Percentiles rank a stretch among this genome's conserved stretches.
Evolutionary conservation across 2,888 invertebrate genomes (phyloP).

Genomic region (Lepidocyrtinus sp.): DNA sequence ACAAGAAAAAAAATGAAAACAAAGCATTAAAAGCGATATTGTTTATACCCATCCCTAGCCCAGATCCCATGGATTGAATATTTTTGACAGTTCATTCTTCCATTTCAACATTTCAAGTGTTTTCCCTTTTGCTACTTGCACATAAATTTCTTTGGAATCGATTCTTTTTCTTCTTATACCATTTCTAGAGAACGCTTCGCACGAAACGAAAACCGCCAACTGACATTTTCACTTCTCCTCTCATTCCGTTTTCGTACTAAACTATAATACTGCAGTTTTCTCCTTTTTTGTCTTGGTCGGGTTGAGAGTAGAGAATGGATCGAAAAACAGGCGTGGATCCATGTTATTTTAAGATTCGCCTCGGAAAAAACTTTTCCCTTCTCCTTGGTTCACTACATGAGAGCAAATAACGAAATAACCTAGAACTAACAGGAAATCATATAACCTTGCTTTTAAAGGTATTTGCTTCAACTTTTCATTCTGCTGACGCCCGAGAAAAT

Average conservation of each 20-base stretch:
- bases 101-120: not conserved
- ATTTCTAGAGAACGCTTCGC: not conserved
- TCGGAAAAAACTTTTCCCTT: conserved; percentile 13
- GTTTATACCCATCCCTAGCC: not conserved
- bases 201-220: not conserved
- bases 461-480: not conserved
- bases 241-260: too few species aligned
- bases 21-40: not conserved
- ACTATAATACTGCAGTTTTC: not conserved
- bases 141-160: not conserved
- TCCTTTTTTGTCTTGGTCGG: not conserved
- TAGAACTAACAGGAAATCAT: not conserved
- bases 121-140: not conserved
- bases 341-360: conserved; percentile 42
- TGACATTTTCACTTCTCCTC: not conserved
- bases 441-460: not conserved
- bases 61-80: too few species aligned
- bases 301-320: too few species aligned
- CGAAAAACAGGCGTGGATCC: conserved; percentile 55
- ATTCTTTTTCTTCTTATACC: not conserved
- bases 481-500: conserved; percentile 29
- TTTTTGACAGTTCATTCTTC: not conserved
- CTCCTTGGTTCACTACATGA: not conserved
- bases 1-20: not conserved
- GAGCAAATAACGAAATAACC: not conserved